Percentiles rank a stretch among this genome's conserved stretches.
These are phyloP conservation scores for Oxycera nigricornis DNA, from an alignment of 2,888 invertebrate genomes.

Conservation along the genomic window DNA sequence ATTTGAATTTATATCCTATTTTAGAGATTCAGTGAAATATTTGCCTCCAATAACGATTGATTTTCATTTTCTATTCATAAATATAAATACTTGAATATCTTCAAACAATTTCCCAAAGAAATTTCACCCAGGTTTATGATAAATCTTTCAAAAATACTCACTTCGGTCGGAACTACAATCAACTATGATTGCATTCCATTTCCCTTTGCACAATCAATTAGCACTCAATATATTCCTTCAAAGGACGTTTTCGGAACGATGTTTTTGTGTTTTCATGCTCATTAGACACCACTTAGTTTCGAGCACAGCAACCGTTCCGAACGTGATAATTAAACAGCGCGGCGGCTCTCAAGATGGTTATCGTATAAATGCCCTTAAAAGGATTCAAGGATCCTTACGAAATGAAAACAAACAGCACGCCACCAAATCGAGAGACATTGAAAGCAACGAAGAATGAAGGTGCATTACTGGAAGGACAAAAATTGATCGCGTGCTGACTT, in stretches of 20 bases:
- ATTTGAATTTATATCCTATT: too few relatives aligned
- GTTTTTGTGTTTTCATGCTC: constrained; percentile 19
- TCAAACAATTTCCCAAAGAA: too few relatives aligned
- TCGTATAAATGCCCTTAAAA: constrained; percentile 12
- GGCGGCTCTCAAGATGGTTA: constrained; percentile 29
- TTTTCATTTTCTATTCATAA: too few relatives aligned
- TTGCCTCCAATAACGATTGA: too few relatives aligned
- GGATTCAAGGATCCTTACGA: constrained; percentile 6
- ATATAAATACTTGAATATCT: too few relatives aligned
- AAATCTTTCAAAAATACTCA: too few relatives aligned
- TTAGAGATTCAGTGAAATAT: too few relatives aligned
- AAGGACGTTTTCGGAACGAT: neutral
- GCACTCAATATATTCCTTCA: constrained; percentile 1
- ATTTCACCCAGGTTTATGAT: too few relatives aligned
- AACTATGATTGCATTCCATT: neutral
- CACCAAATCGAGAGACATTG: constrained; percentile 12
- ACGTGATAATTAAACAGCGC: constrained; percentile 17
- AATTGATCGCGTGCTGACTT: constrained; percentile 42
- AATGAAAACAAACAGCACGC: constrained; percentile 37
- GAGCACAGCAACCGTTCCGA: constrained; percentile 11
- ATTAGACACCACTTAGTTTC: constrained; percentile 35
- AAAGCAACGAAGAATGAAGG: constrained; percentile 11
- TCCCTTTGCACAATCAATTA: constrained; percentile 9
- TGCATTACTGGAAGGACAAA: constrained; percentile 19
- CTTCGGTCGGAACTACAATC: too few relatives aligned